Evolutionary conservation across 2,888 invertebrate species (phyloP), one percentile per base, ranked within the genome.

Genomic region (Polia nebulosa): DNA sequence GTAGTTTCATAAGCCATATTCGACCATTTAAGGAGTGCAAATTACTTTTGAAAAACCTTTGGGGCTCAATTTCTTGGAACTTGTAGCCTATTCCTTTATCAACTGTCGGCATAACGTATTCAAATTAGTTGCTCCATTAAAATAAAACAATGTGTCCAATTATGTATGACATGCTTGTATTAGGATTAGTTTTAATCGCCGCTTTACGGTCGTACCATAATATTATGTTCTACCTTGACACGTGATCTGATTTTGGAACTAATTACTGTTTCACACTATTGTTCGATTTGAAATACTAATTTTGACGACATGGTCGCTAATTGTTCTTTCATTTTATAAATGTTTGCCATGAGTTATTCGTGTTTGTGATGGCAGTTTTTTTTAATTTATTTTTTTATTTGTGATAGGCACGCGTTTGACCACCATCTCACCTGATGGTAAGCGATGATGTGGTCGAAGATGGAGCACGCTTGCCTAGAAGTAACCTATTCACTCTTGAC

Each of bases 241-340:
- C 49, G 55, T 61, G 78, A 25, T 49, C 22, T 27, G 41, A 56
- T 72, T 64, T 72, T 61, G 72, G 45, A 83, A 79, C 79, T 61
- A 76, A 81, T 79, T 72, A 62, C 9, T 41, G 65, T 71, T 79
- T 74, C 52, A 77, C 59, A 72, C 52, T 59, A 72, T 81, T 76
- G 76, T 76, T 83, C 39, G 13, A 70, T 65, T 63, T 66, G n/a
- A 44, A 56, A 58, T 60, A 60, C 59, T 64, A 71, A 72, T 72
- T 44, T 69, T 20, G 49, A 53, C 32, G 34, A 58, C n/a, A 41
- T 59, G 53, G 47, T 45, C 20, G 27, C 34, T 56, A 55, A 68
- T 74, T 68, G 49, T 66, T 72, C 45, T 65, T 51, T 39, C 32
- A 62, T 63, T 78, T 61, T 51, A 29, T 39, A 39, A 59, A n/a